A percentile compares a stretch with the other conserved stretches of the same genome.
Conservation (phyloP, 1,140 invertebrate genomes). For the Drosophila kepulauana region DNA sequence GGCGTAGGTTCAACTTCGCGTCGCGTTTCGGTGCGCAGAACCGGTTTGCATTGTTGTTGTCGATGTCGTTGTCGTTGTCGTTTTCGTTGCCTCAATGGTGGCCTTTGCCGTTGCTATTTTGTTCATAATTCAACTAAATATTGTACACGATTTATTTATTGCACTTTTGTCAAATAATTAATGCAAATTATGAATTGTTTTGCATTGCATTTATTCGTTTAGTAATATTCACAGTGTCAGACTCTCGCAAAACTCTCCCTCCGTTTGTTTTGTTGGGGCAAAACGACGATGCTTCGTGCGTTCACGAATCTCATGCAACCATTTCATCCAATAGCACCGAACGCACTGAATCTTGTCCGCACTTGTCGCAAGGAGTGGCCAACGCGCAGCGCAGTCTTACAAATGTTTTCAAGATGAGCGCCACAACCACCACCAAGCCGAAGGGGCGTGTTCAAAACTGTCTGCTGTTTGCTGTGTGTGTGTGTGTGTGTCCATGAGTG, state of each 20-base stretch:
- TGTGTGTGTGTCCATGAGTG: neutral
- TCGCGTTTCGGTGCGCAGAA: conserved; percentile 67
- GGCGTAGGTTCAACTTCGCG: conserved; percentile 35
- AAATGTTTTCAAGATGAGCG: conserved; percentile 46
- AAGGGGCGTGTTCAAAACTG: conserved; percentile 31
- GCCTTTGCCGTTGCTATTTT: conserved; percentile 38
- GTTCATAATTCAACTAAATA: conserved; percentile 23
- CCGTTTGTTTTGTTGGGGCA: conserved; percentile 17
- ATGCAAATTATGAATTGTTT: conserved; percentile 6
- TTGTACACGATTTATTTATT: conserved; percentile 35
- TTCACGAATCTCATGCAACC: conserved; percentile 68
- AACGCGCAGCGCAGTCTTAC: conserved; percentile 29
- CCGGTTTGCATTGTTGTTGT: conserved; percentile 55
- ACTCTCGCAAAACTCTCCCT: conserved; percentile 46
- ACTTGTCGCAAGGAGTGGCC: conserved; percentile 71
- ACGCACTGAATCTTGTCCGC: conserved; percentile 70
- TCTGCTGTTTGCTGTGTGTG: neutral
- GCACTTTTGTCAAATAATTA: conserved; percentile 17
- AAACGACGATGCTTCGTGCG: conserved; percentile 67
- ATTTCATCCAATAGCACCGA: conserved; percentile 83
- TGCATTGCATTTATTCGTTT: neutral
- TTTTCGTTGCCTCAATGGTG: conserved; percentile 33
- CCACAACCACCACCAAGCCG: conserved; percentile 42
- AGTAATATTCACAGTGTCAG: conserved; percentile 21
- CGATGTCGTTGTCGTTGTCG: conserved; percentile 7